These are phyloP conservation scores for Acrocephalus scirpaceus DNA, from an alignment of 2,797 vertebrate genomes.

Conservation along the genomic window DNA sequence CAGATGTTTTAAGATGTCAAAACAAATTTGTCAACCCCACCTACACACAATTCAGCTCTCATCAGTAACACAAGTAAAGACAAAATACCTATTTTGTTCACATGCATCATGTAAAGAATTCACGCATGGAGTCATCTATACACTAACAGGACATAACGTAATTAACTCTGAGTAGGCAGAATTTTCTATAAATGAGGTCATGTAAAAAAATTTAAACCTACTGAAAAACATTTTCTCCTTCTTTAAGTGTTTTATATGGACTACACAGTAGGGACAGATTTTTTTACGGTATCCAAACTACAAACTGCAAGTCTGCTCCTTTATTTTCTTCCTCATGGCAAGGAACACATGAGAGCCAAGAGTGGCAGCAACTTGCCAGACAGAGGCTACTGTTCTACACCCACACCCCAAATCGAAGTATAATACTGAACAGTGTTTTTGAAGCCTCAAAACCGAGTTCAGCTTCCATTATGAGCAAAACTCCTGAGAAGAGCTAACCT, in stretches of 20 bases:
- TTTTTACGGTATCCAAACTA: neutral
- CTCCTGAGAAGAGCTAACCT: neutral
- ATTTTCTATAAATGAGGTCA: neutral
- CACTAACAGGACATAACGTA: neutral
- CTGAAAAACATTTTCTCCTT: neutral
- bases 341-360: neutral
- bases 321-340: neutral
- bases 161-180: neutral
- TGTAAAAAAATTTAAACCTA: neutral
- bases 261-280: neutral
- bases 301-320: neutral
- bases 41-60: accelerated
- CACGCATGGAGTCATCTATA: neutral
- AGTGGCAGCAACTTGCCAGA: neutral
- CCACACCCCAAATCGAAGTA: neutral
- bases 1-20: neutral
- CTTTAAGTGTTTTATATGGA: neutral
- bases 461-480: neutral
- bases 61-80: neutral
- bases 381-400: neutral
- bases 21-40: neutral
- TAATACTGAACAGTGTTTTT: neutral
- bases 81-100: neutral
- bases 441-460: neutral
- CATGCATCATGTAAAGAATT: neutral